These are phyloP conservation scores for Coleophora deauratella DNA, from an alignment of 2,888 invertebrate genomes.

Conservation along the genomic window DNA sequence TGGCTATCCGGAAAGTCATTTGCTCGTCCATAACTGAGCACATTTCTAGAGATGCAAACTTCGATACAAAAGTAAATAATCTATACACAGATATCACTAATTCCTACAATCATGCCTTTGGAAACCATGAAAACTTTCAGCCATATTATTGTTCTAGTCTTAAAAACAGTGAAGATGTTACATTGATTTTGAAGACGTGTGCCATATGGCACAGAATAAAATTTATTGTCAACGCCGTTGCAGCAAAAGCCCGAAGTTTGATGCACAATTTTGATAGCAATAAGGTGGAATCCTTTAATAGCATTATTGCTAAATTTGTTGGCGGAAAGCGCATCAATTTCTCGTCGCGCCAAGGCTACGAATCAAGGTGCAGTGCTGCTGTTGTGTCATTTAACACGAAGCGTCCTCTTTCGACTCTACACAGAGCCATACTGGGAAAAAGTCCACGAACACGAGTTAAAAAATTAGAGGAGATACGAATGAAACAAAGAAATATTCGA, in stretches of 20 bases:
- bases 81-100: neutral
- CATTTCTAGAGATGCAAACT: neutral
- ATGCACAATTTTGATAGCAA: constrained; percentile 4
- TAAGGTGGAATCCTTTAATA: constrained; percentile 2
- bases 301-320: constrained; percentile 7
- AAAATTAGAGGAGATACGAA: constrained; percentile 4
- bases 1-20: constrained; percentile 1
- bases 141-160: neutral
- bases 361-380: constrained; percentile 2
- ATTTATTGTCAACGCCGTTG: neutral
- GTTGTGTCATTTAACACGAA: constrained; percentile 3
- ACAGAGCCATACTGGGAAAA: neutral
- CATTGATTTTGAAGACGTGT: neutral
- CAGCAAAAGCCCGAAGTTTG: neutral
- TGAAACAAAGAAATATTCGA: neutral
- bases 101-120: neutral
- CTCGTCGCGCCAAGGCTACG: neutral
- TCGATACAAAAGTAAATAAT: neutral
- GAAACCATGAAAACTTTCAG: neutral
- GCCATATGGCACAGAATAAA: constrained; percentile 1
- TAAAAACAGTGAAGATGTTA: neutral
- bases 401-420: neutral
- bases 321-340: constrained; percentile 10
- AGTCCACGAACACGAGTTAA: constrained; percentile 1
- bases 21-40: constrained; percentile 1